These are phyloP conservation scores for Oligia latruncula DNA, from an alignment of 2,888 invertebrate genomes.

Conservation along the genomic window DNA sequence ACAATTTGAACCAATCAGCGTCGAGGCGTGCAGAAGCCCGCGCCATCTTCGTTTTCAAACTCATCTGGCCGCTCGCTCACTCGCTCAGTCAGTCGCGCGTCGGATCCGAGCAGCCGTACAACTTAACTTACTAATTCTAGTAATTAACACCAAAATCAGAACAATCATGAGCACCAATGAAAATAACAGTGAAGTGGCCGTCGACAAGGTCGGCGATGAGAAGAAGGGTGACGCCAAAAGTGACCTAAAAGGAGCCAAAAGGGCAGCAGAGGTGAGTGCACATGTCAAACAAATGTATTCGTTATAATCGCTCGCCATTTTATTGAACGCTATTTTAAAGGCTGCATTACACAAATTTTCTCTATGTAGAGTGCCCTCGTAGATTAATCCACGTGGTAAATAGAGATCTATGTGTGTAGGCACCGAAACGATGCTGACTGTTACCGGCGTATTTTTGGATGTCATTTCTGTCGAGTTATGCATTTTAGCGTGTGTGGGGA, in stretches of 20 bases:
- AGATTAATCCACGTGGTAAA: conserved; percentile 77
- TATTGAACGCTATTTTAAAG: conserved; percentile 83
- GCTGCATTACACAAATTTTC: conserved; percentile 68
- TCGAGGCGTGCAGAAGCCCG: conserved; percentile 88
- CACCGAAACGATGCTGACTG: conserved; percentile 64
- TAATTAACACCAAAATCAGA: conserved; percentile 87
- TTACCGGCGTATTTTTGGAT: conserved; percentile 88
- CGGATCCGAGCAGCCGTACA: conserved; percentile 91
- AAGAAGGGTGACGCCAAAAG: conserved; percentile 93
- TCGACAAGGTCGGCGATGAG: conserved; percentile 95
- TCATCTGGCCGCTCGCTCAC: conserved; percentile 89
- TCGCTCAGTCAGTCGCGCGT: conserved; percentile 90
- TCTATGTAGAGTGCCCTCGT: conserved; percentile 56
- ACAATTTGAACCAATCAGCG: conserved; percentile 81
- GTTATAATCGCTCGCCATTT: conserved; percentile 89
- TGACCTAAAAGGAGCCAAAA: conserved; percentile 96
- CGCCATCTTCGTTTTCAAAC: conserved; percentile 96
- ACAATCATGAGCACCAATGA: conserved; percentile 91
- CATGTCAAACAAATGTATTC: conserved; percentile 88
- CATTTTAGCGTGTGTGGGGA: conserved; percentile 79
- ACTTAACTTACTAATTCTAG: conserved; percentile 78
- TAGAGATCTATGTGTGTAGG: conserved; percentile 57
- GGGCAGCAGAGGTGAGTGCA: conserved; percentile 96
- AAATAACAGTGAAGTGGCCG: conserved; percentile 95
- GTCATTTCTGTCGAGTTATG: conserved; percentile 77